Percentiles rank a stretch among this genome's conserved stretches.
Evolutionary conservation across 2,888 invertebrate species (phyloP).

Genomic region (Chydorus sphaericus): DNA sequence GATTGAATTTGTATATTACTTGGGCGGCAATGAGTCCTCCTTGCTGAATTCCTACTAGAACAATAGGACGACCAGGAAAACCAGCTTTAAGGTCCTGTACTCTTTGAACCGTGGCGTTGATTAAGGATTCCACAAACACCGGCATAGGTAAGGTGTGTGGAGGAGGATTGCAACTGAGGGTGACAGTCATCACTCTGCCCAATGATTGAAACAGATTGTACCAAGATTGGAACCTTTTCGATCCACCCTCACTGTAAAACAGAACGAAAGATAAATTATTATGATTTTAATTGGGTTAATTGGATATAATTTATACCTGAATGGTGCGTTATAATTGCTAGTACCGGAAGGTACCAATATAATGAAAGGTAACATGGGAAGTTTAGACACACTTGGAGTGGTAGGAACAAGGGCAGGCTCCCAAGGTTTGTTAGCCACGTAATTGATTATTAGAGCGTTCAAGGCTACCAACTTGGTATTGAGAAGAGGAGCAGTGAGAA

Average conservation of each 20-base stretch:
- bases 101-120: constrained; percentile 45
- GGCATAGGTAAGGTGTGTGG: constrained; percentile 21
- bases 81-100: constrained; percentile 52
- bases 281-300: neutral
- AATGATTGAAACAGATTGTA: constrained; percentile 30
- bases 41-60: constrained; percentile 44
- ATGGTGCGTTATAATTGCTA: neutral
- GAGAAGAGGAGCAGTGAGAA: constrained; percentile 32
- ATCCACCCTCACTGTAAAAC: neutral
- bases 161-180: constrained; percentile 33
- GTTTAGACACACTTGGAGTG: neutral
- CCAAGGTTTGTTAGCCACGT: neutral
- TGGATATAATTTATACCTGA: neutral
- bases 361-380: constrained; percentile 1
- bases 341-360: constrained; percentile 12
- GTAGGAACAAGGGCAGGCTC: neutral
- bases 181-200: constrained; percentile 48
- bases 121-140: constrained; percentile 38
- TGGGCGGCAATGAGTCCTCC: constrained; percentile 29
- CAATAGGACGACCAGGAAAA: constrained; percentile 50
- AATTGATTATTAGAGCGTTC: neutral
- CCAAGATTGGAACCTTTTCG: constrained; percentile 11
- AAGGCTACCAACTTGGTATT: neutral
- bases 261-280: neutral
- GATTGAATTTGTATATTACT: constrained; percentile 22